Conservation (phyloP, 2,113 vertebrate species). For the Lepisosteus osseus region DNA sequence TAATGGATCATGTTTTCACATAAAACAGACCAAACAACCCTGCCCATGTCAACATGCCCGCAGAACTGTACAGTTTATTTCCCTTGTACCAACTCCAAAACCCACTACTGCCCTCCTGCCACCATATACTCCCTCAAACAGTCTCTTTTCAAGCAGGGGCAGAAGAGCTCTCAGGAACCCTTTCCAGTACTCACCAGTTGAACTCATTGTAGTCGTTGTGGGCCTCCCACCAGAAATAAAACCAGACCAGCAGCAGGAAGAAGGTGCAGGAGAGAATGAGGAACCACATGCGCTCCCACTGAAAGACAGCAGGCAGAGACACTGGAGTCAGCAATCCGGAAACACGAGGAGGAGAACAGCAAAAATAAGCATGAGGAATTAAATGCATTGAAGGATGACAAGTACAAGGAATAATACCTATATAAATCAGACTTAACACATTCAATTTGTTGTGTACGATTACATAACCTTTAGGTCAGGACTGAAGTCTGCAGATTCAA, state of each 20-base stretch:
- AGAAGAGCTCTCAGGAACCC: no score
- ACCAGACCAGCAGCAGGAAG: conserved; percentile 85
- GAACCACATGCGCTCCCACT: conserved; percentile 97
- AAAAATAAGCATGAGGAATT: no score
- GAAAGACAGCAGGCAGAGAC: conserved; percentile 20
- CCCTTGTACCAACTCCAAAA: background rate
- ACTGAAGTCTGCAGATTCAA: no score
- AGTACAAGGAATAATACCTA: no score
- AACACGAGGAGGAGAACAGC: conserved; percentile 3
- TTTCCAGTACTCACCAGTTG: conserved; percentile 85
- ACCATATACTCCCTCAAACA: background rate
- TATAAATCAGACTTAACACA: no score
- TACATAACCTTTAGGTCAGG: no score
- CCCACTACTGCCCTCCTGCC: background rate
- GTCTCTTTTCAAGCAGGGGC: no score
- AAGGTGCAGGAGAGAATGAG: conserved; percentile 82
- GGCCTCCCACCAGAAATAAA: conserved; percentile 94
- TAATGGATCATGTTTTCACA: no score
- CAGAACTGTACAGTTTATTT: background rate
- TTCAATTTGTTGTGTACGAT: no score
- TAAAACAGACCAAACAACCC: no score
- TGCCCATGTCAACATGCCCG: no score
- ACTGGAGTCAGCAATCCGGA: background rate
- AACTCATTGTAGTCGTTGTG: conserved; percentile 95
- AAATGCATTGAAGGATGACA: no score